Conservation (phyloP, 2,797 vertebrate genomes). For the Lutjanus argentimaculatus region DNA sequence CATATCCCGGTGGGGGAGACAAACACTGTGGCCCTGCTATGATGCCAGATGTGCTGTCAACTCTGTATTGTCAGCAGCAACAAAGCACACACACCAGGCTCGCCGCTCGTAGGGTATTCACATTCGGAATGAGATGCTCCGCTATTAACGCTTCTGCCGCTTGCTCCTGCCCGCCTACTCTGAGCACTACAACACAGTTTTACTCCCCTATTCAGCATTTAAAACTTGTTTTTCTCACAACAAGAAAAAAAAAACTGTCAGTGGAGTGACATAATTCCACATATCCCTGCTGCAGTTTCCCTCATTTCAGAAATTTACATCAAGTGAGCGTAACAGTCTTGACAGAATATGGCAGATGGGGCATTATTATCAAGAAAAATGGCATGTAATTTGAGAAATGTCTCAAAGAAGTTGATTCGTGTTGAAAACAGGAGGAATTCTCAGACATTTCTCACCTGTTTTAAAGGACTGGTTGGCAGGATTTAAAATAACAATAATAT, state of each 20-base stretch:
- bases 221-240: slow-evolving; percentile 28
- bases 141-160: slow-evolving; percentile 39
- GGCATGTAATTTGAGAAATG: background rate
- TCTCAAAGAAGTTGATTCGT: slow-evolving; percentile 1
- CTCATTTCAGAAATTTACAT: slow-evolving; percentile 44
- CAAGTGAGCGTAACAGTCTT: background rate
- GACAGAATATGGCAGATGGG: slow-evolving; percentile 6
- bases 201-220: slow-evolving; percentile 41
- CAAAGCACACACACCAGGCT: slow-evolving; percentile 77
- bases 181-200: slow-evolving; percentile 30
- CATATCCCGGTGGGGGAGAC: slow-evolving; percentile 70
- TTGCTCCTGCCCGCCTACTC: slow-evolving; percentile 44
- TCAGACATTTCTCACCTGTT: slow-evolving; percentile 1
- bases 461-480: background rate
- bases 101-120: slow-evolving; percentile 64
- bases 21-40: slow-evolving; percentile 68
- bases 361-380: slow-evolving; percentile 15
- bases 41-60: slow-evolving; percentile 84
- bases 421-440: background rate
- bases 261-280: slow-evolving; percentile 3
- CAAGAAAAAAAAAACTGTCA: slow-evolving; percentile 12
- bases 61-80: slow-evolving; percentile 75
- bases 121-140: slow-evolving; percentile 53
- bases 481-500: too few species aligned
- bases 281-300: slow-evolving; percentile 1